Evolutionary conservation across 2,113 vertebrate species (phyloP).

Genomic region (Isurus oxyrinchus): DNA sequence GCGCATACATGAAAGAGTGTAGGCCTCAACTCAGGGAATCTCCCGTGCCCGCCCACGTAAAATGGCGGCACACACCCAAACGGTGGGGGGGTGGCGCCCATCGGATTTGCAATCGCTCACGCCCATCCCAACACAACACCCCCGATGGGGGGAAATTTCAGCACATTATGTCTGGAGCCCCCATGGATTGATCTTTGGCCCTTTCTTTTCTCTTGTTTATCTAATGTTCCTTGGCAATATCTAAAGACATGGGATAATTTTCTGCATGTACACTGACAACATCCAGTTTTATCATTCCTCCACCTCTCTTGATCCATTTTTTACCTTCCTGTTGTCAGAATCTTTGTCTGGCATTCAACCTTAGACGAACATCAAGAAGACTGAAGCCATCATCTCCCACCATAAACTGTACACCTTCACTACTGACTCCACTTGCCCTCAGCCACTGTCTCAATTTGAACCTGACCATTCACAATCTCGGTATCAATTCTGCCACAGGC

Average conservation of each 20-base stretch:
- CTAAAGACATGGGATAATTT: background rate
- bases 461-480: background rate
- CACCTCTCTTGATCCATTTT: background rate
- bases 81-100: too few species aligned
- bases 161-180: background rate
- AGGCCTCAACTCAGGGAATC: too few species aligned
- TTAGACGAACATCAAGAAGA: background rate
- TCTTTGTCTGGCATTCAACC: background rate
- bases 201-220: background rate
- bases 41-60: too few species aligned
- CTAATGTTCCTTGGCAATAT: background rate
- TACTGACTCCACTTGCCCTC: background rate
- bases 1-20: too few species aligned
- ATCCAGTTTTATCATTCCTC: background rate
- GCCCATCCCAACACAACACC: too few species aligned
- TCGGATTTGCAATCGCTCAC: too few species aligned
- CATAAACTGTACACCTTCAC: background rate
- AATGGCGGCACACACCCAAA: too few species aligned
- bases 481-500: background rate
- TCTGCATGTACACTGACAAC: background rate
- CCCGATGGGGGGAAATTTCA: too few species aligned
- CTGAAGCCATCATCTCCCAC: background rate
- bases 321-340: background rate
- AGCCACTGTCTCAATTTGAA: background rate
- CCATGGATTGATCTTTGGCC: background rate